These are phyloP conservation scores for Falcaria lacertinaria DNA, from an alignment of 2,888 invertebrate species.

Conservation along the genomic window DNA sequence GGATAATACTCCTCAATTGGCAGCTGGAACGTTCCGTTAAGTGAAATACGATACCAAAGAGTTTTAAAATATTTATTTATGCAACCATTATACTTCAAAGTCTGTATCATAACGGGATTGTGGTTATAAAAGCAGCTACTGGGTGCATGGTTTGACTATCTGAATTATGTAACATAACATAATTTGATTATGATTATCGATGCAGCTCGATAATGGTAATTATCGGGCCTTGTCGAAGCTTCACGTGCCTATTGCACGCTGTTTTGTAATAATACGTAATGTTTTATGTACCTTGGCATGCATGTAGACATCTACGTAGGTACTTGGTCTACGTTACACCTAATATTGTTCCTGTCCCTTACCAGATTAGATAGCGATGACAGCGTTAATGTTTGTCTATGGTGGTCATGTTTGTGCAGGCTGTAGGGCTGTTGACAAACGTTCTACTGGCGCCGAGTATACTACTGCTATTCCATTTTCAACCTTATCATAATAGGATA, in stretches of 20 bases:
- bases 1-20: constrained; percentile 45
- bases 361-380: constrained; percentile 66
- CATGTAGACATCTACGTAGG: neutral
- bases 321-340: constrained; percentile 12
- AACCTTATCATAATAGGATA: constrained; percentile 32
- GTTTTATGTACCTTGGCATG: neutral
- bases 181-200: neutral
- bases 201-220: neutral
- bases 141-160: neutral
- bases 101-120: neutral
- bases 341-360: constrained; percentile 41
- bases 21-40: constrained; percentile 35
- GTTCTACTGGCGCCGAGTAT: constrained; percentile 36
- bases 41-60: constrained; percentile 21
- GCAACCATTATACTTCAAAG: constrained; percentile 6
- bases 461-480: constrained; percentile 29
- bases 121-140: neutral
- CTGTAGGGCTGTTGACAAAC: constrained; percentile 49
- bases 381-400: constrained; percentile 57
- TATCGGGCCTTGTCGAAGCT: neutral
- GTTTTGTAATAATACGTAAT: neutral
- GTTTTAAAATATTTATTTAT: constrained; percentile 16
- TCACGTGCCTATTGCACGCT: neutral
- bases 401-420: constrained; percentile 59
- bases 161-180: neutral